Base-by-base conservation (phyloP, 2,113 vertebrate genomes). In the Sclerurus mexicanus region DNA sequence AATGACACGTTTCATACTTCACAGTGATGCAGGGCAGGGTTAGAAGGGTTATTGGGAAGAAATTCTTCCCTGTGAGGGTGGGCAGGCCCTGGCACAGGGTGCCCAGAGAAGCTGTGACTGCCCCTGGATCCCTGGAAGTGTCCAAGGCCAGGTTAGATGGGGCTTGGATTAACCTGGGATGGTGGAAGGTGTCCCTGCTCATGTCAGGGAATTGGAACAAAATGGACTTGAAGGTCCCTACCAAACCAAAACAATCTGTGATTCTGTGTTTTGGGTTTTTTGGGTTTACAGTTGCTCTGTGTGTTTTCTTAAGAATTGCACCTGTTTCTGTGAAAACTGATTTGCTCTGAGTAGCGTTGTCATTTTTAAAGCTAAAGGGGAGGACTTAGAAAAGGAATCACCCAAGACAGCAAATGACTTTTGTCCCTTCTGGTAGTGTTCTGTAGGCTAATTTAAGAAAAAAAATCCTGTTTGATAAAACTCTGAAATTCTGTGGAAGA, bases 111-210 rank as follows among this genome's bases (percentile, higher is more conserved):
- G 5, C 21, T 62, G 14, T 76, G 47, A 24, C 30, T 83, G 7
- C n/a, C 4, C 16, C 9, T 42, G 40, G 40, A 35, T 69, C 55
- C 25, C 17, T 83, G 11, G 28, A 6, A 39, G 1, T 46, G 39
- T 25, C 24, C 27, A 25, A 46, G 60, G 4, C 12, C 15, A 21
- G 19, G 40, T 2, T 62, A 62, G 30, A 60, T 0, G 1, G 21
- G 21, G 17, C 31, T 62, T 62, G 47, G 9, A 84, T 30, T 40
- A 76, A 10, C 6, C 25, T 69, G 23, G 18, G 4, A 1, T 20
- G 23, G 4, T 46, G 64, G 24, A 63, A 46, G 2, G 28, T 40
- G 46, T 53, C 39, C 24, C 14, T 68, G 9, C 11, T n/a, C 6
- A 5, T 47, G 20, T 20, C 46, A 55, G n/a, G 20, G 28, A 1